Conservation (phyloP, 2,888 invertebrate genomes). For the Zygaena filipendulae region DNA sequence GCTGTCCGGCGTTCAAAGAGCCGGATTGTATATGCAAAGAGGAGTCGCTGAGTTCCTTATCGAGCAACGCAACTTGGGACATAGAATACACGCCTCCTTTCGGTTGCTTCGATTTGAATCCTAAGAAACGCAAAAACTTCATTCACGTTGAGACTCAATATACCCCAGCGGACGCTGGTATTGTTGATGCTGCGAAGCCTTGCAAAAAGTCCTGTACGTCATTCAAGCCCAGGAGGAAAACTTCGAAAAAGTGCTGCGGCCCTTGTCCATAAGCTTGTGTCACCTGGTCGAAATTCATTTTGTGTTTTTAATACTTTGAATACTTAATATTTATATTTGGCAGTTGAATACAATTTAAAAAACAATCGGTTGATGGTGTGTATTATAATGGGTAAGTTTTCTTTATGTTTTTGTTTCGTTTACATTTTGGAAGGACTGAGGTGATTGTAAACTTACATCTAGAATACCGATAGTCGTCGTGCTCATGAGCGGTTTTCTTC, state of each 20-base stretch:
- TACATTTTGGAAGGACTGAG: no score
- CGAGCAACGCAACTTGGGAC: conserved; percentile 74
- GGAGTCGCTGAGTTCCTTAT: conserved; percentile 50
- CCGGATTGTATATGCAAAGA: conserved; percentile 49
- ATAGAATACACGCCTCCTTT: conserved; percentile 79
- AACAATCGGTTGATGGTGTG: no score
- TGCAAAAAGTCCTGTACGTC: conserved; percentile 32
- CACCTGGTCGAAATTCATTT: conserved; percentile 3
- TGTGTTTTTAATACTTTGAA: conserved; percentile 4
- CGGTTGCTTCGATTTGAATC: conserved; percentile 71
- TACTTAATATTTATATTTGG: no score
- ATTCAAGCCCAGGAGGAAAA: conserved; percentile 24
- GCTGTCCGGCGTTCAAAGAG: conserved; percentile 53
- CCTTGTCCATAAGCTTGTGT: conserved; percentile 17
- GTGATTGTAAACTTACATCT: conserved; percentile 50
- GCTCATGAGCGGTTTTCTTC: conserved; percentile 23
- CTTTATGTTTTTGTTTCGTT: conserved; percentile 1
- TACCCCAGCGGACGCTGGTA: conserved; percentile 60
- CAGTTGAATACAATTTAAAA: no score
- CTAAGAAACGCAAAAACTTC: conserved; percentile 52
- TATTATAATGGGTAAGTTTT: no score
- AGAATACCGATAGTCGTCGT: conserved; percentile 25
- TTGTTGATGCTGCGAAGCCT: conserved; percentile 31
- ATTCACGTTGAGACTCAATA: conserved; percentile 74
- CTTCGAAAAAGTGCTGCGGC: conserved; percentile 25